Evolutionary conservation across 2,888 invertebrate genomes (phyloP), one percentile per base, ranked within the genome.

Genomic region (Cephus nigrinus): DNA sequence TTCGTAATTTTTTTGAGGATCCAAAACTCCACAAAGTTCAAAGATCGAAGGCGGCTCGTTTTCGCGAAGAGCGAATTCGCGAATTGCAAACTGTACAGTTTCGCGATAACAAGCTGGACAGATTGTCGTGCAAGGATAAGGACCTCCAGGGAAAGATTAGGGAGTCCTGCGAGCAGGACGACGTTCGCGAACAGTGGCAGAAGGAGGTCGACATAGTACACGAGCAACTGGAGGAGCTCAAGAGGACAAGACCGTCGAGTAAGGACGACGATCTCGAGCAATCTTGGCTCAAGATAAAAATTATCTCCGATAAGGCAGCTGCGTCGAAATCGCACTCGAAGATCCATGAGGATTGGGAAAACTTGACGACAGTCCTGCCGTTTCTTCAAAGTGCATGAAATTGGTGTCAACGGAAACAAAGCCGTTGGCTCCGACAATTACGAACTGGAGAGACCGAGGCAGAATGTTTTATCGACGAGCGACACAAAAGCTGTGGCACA

Each of bases 81-180:
- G 15, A 73, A 9, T n/a, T 33, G 11, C 11, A 30, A 32, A 32
- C 30, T 15, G 11, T 30, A 30, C 5, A 30, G 4, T 5, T 11
- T 4, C 4, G 71, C 31, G 71, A 69, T 69, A 69, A 30, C 71
- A 69, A 15, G 5, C 1, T 69, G 32, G 71, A 69, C 9, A 3
- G 31, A 5, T 2, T 11, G 4, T 12, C 30, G 4, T 30, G 1
- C 9, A 69, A 69, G 32, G 32, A 32, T 15, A 15, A 30, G 12
- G 71, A 69, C 15, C 5, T 15, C 4, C 15, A 30, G 35, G 73
- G 33, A 34, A 40, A 0, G 40, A 33, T 71, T 0, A 69, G 40
- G 12, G 74, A 73, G 12, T 77, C 75, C 71, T 80, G 79, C 68
- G 72, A 78, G 35, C 74, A 75, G 35, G 78, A 79, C 33, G 81